phyloP scores from a whole-genome alignment of 1,140 invertebrate genomes.

The Wiebesia pumilae region DNA sequence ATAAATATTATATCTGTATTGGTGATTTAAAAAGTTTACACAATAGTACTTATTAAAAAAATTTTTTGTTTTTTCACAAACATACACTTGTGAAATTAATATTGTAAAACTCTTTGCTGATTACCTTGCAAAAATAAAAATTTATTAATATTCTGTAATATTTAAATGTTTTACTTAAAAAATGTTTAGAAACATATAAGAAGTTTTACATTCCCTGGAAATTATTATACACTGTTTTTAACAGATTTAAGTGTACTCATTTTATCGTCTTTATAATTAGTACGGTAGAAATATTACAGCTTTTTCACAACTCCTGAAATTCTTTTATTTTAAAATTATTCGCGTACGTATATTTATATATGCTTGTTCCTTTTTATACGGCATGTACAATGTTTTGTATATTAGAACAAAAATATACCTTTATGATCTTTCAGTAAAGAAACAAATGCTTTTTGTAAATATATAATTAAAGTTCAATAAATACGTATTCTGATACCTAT shows the following conservation, averaged over 20 bases:
- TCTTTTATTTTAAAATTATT: slow-evolving; percentile 9
- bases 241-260: neutral
- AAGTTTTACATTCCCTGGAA: neutral
- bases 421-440: neutral
- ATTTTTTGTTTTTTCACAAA: too few relatives aligned
- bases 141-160: neutral
- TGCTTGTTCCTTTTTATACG: slow-evolving; percentile 14
- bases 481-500: neutral
- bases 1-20: too few relatives aligned
- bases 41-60: too few relatives aligned
- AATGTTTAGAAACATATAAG: slow-evolving; percentile 3
- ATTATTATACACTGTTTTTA: neutral
- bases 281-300: slow-evolving; percentile 22
- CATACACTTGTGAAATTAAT: too few relatives aligned
- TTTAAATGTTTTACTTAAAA: slow-evolving; percentile 7
- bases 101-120: too few relatives aligned
- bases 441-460: neutral
- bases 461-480: neutral
- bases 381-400: neutral
- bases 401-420: neutral
- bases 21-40: too few relatives aligned
- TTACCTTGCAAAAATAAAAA: neutral
- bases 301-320: slow-evolving; percentile 34
- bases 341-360: neutral
- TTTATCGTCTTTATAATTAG: neutral